Evolutionary conservation across 2,113 vertebrate species (phyloP).

Genomic region (Athene noctua): DNA sequence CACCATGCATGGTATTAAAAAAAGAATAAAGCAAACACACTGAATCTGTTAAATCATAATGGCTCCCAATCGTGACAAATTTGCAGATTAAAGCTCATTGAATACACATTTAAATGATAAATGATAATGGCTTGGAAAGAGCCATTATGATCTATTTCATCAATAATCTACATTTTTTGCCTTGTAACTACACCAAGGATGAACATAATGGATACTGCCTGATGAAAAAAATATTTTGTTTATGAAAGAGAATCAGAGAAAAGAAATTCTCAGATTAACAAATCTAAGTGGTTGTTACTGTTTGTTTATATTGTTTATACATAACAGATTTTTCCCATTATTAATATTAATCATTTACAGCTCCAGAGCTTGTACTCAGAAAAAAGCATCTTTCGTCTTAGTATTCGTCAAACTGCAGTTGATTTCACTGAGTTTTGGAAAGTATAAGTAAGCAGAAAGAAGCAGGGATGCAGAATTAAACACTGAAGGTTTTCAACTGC

Average conservation of each 20-base stretch:
- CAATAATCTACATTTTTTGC: conserved; percentile 63
- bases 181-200: conserved; percentile 49
- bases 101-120: conserved; percentile 72
- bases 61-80: conserved; percentile 67
- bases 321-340: conserved; percentile 52
- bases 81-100: conserved; percentile 73
- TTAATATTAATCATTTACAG: conserved; percentile 73
- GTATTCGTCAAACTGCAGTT: neutral
- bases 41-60: conserved; percentile 67
- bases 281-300: conserved; percentile 35
- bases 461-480: neutral
- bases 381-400: neutral
- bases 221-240: conserved; percentile 58
- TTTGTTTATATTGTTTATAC: conserved; percentile 21
- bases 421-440: neutral
- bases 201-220: conserved; percentile 41
- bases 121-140: conserved; percentile 63
- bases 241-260: conserved; percentile 45
- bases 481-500: neutral
- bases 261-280: conserved; percentile 46
- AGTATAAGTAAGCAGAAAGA: neutral
- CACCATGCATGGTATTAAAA: conserved; percentile 5
- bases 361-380: conserved; percentile 38
- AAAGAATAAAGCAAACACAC: conserved; percentile 64
- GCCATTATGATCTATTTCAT: conserved; percentile 68